These are phyloP conservation scores for Drosophila takahashii DNA, from an alignment of 1,140 invertebrate species.

Conservation along the genomic window DNA sequence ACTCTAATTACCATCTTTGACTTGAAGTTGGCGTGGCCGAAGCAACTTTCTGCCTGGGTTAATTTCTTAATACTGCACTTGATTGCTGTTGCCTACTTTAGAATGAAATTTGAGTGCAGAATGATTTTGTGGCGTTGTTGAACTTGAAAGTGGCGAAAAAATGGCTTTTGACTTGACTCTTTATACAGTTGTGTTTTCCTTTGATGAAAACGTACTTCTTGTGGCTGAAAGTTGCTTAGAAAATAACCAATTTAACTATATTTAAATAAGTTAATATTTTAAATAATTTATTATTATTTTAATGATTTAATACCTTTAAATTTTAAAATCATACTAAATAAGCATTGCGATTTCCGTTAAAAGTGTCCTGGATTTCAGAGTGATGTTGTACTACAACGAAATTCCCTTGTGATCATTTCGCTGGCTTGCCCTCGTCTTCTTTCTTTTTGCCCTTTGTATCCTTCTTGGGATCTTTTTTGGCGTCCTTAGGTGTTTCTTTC, in stretches of 20 bases:
- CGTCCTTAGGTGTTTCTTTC: no score
- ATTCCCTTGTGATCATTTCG: neutral
- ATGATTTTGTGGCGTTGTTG: neutral
- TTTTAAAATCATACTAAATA: neutral
- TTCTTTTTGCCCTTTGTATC: conserved; percentile 2
- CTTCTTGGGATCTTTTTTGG: neutral
- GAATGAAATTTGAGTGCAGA: neutral
- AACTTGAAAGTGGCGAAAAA: neutral
- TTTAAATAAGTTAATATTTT: neutral
- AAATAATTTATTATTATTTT: neutral
- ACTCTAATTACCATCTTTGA: conserved; percentile 67
- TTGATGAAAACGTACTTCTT: no score
- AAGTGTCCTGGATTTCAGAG: no score
- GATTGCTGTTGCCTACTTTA: conserved; percentile 28
- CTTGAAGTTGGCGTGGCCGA: conserved; percentile 39
- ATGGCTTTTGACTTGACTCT: neutral
- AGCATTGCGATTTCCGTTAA: neutral
- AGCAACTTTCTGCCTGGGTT: conserved; percentile 51
- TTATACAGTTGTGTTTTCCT: neutral
- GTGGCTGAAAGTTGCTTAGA: no score
- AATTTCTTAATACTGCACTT: conserved; percentile 67
- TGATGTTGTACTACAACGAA: neutral
- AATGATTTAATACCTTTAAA: conserved; percentile 4
- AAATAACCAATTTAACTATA: neutral
- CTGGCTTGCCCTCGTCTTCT: neutral